These are phyloP conservation scores for Neoscelio sp. DNA, from an alignment of 2,888 invertebrate genomes.

Conservation along the genomic window DNA sequence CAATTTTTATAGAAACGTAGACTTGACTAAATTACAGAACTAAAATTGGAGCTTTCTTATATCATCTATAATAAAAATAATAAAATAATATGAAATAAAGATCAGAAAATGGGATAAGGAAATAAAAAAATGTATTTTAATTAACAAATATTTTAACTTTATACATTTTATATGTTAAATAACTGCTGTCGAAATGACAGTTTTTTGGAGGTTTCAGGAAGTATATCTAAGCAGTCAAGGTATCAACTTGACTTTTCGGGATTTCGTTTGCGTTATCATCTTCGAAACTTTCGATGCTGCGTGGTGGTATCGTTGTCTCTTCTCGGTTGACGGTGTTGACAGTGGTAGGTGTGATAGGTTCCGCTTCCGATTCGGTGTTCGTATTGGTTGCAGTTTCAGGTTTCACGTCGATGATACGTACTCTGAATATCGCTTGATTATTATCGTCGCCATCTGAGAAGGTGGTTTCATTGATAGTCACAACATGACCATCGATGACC, in stretches of 20 bases:
- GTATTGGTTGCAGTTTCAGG: slow-evolving; percentile 76
- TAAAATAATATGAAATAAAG: too few relatives aligned
- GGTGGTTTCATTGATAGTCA: slow-evolving; percentile 85
- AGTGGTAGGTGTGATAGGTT: slow-evolving; percentile 56
- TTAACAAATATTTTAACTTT: too few relatives aligned
- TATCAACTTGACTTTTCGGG: slow-evolving; percentile 77
- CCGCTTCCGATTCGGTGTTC: slow-evolving; percentile 58
- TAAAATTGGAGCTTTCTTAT: slow-evolving; percentile 12
- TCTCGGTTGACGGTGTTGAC: slow-evolving; percentile 49
- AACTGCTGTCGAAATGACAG: background rate
- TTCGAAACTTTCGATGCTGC: slow-evolving; percentile 80
- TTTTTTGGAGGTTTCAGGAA: background rate
- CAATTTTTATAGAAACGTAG: slow-evolving; percentile 30
- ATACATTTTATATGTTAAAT: slow-evolving; percentile 22
- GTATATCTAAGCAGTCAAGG: slow-evolving; percentile 74
- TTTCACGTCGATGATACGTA: slow-evolving; percentile 83
- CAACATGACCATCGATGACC: slow-evolving; percentile 84
- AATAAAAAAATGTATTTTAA: too few relatives aligned
- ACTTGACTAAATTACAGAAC: slow-evolving; percentile 42
- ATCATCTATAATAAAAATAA: slow-evolving; percentile 14
- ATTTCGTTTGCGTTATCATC: slow-evolving; percentile 81
- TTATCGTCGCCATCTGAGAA: slow-evolving; percentile 82
- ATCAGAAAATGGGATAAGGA: slow-evolving; percentile 13
- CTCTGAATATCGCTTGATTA: slow-evolving; percentile 81
- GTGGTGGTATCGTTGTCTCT: slow-evolving; percentile 69